These are phyloP conservation scores for Keiferia lycopersicella DNA, from an alignment of 2,888 invertebrate genomes.

Conservation along the genomic window DNA sequence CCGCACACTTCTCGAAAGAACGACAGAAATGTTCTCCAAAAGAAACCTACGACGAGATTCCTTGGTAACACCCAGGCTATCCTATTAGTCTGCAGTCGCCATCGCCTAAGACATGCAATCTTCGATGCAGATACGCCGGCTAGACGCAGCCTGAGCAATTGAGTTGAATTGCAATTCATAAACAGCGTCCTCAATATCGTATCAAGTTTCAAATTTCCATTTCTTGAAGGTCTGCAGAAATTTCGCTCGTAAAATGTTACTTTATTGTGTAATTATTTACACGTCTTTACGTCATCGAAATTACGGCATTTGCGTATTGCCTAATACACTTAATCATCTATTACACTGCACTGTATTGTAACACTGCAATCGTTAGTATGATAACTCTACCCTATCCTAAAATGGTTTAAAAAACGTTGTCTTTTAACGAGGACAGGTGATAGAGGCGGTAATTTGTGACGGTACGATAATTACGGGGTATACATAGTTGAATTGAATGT, in stretches of 20 bases:
- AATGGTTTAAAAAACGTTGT: not conserved
- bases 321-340: slow-evolving; percentile 1
- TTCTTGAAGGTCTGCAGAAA: not conserved
- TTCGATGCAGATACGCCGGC: slow-evolving; percentile 29
- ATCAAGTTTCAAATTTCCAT: slow-evolving; percentile 9
- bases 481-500: too few species aligned
- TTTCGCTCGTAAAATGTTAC: not conserved
- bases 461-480: not conserved
- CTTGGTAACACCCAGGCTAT: slow-evolving; percentile 31
- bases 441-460: not conserved
- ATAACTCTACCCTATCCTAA: not conserved
- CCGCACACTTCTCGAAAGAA: slow-evolving; percentile 28
- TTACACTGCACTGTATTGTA: not conserved
- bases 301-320: not conserved
- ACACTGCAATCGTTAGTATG: not conserved
- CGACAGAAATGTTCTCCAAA: slow-evolving; percentile 25
- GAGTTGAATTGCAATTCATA: slow-evolving; percentile 19
- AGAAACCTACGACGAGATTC: slow-evolving; percentile 31
- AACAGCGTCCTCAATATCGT: slow-evolving; percentile 15
- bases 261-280: not conserved
- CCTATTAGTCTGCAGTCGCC: slow-evolving; percentile 31
- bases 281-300: not conserved
- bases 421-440: not conserved
- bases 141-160: slow-evolving; percentile 13
- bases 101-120: slow-evolving; percentile 30